phyloP scores from a whole-genome alignment of 2,797 vertebrate species.

The Bovichtus variegatus region DNA sequence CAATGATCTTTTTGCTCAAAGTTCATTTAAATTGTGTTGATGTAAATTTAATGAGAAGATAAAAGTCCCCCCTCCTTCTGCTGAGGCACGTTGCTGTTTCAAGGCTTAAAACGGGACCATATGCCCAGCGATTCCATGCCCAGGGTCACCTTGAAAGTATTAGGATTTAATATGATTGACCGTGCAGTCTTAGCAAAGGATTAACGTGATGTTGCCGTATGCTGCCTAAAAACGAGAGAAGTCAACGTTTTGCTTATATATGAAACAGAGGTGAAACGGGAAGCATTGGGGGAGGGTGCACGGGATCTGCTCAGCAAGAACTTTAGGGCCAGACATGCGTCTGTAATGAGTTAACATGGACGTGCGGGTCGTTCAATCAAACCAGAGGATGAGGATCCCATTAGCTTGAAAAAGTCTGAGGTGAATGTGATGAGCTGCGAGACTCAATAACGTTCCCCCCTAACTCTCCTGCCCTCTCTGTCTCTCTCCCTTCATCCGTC shows the following conservation, averaged over 20 bases:
- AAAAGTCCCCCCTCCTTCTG: constrained; percentile 37
- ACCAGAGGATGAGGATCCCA: constrained; percentile 65
- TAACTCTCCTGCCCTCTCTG: constrained; percentile 13
- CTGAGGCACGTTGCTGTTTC: constrained; percentile 31
- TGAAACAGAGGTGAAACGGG: constrained; percentile 45
- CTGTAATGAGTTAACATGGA: constrained; percentile 62
- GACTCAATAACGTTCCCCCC: constrained; percentile 60
- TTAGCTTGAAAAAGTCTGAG: constrained; percentile 68
- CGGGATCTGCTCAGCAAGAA: constrained; percentile 19
- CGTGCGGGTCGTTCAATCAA: constrained; percentile 56
- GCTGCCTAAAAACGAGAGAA: constrained; percentile 64
- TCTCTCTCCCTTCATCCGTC: constrained; percentile 60
- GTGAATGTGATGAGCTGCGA: constrained; percentile 75
- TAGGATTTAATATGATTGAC: constrained; percentile 82
- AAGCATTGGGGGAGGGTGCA: neutral
- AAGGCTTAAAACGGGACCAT: constrained; percentile 72
- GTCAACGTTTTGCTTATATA: constrained; percentile 65
- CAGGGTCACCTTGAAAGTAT: constrained; percentile 81
- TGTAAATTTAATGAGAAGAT: constrained; percentile 67
- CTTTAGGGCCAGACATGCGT: constrained; percentile 29
- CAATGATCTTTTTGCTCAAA: constrained; percentile 18
- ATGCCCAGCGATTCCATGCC: constrained; percentile 69
- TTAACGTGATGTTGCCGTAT: constrained; percentile 73
- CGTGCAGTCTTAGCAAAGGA: constrained; percentile 73
- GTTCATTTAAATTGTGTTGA: constrained; percentile 45